Base-by-base conservation (phyloP, 2,888 invertebrate species). In the Tillus elongatus region DNA sequence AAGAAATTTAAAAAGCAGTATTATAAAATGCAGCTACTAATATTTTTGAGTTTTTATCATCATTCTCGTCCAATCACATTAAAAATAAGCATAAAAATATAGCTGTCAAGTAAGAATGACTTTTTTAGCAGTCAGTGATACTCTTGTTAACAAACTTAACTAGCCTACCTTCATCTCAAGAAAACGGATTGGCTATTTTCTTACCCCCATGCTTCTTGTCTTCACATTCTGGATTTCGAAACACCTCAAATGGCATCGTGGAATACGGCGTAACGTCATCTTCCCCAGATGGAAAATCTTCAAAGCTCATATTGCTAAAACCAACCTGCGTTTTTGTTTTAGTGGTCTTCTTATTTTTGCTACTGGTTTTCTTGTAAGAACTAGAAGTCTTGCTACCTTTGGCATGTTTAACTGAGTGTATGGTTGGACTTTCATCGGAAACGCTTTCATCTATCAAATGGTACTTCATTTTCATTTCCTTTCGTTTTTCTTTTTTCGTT, bases 221-320 rank as follows among this genome's bases (percentile, higher is more conserved):
- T 8, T 71, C 72, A n/a, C n/a, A n/a, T n/a, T n/a, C n/a, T 10
- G 60, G 44, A 47, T 68, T 70, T 27, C 73, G 64, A 13, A 79
- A 67, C 4, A 80, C 79, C 54, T 80, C 79, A 50, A 79, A 80
- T 0, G 79, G 79, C 33, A 73, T 70, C 28, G 68, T 62, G 13
- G 63, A 57, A 13, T 57, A 60, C 40, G 59, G 56, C 29, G 50
- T 42, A 2, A 50, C 49, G 32, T 60, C 59, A 33, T 70, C 70
- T 35, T 75, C 73, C 51, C 79, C 80, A 14, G 76, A 77, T 2
- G 78, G 76, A 53, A 79, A 80, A 60, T 82, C 81, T 56, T 82
- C 81, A 51, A 82, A 82, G 53, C 81, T 82, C 77, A 82, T 76
- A 50, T 82, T 82, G 51, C 77, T 79, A 53, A 82, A 79, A 3